These are phyloP conservation scores for Probosciger aterrimus DNA, from an alignment of 2,113 vertebrate species.

Conservation along the genomic window DNA sequence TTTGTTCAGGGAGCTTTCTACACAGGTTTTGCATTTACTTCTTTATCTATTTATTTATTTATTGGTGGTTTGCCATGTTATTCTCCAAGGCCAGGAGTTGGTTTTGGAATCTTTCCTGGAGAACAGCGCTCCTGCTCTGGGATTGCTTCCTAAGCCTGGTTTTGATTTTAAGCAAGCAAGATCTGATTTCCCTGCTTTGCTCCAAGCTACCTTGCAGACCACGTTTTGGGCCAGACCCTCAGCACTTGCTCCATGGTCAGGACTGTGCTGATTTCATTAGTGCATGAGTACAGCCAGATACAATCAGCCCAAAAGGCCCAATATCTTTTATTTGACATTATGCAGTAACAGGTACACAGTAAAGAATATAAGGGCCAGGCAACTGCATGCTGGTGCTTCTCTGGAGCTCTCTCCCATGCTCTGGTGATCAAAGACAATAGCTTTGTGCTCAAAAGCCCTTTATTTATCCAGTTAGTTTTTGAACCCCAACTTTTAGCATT, in stretches of 20 bases:
- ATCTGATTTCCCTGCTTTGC: constrained; percentile 23
- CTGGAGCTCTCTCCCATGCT: not conserved
- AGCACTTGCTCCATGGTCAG: accelerated
- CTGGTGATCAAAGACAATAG: not conserved
- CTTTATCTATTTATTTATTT: constrained; percentile 66
- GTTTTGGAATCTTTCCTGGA: constrained; percentile 55
- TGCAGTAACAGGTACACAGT: not conserved
- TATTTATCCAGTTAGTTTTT: not conserved
- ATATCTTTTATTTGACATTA: not conserved
- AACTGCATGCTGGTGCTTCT: not conserved
- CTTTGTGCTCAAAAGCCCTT: not conserved
- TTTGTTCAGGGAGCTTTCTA: constrained; percentile 53
- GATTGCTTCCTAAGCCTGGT: constrained; percentile 38
- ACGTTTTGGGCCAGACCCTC: not conserved
- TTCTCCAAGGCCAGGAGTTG: constrained; percentile 44
- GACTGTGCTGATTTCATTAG: not conserved
- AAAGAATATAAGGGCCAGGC: not conserved
- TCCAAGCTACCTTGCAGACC: constrained; percentile 45
- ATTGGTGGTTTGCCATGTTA: constrained; percentile 61
- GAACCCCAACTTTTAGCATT: not conserved
- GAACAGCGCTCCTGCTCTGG: not conserved
- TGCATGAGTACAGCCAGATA: not conserved
- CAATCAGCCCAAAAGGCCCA: not conserved
- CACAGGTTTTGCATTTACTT: constrained; percentile 49
- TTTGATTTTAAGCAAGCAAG: constrained; percentile 51